These are phyloP conservation scores for Tokudaia muenninki DNA, from an alignment of 2,797 vertebrate species.

Conservation along the genomic window DNA sequence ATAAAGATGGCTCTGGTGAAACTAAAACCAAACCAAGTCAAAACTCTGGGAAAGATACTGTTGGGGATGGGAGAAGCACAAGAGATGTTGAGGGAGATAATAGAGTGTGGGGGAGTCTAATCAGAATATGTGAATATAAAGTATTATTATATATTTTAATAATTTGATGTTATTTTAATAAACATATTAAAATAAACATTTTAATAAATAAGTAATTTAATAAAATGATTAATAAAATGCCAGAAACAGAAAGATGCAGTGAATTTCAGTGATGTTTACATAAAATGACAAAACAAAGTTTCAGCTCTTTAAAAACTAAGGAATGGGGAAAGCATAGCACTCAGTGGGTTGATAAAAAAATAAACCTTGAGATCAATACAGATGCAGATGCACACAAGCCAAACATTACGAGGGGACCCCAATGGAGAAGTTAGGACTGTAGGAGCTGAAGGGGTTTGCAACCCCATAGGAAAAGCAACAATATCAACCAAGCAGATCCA, in stretches of 20 bases:
- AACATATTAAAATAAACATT: background rate
- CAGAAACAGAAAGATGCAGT: constrained; percentile 55
- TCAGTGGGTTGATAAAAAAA: background rate
- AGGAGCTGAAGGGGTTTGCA: too few relatives aligned
- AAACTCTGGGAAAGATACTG: background rate
- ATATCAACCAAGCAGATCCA: too few relatives aligned
- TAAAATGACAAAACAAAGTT: constrained; percentile 40
- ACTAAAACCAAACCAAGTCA: background rate
- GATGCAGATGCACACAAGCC: too few relatives aligned
- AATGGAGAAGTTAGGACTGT: too few relatives aligned
- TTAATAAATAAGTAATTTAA: background rate
- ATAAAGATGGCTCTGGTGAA: background rate
- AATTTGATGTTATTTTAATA: background rate
- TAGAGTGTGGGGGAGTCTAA: background rate
- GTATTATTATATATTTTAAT: background rate
- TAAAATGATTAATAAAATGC: constrained; percentile 15
- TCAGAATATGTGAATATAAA: background rate
- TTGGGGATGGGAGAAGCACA: too few relatives aligned
- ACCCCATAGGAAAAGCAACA: too few relatives aligned
- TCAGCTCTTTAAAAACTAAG: constrained; percentile 44
- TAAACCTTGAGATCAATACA: too few relatives aligned
- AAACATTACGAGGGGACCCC: too few relatives aligned
- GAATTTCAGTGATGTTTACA: background rate
- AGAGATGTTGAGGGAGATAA: background rate
- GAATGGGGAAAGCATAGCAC: background rate